Base-by-base conservation (phyloP, 1,140 invertebrate species). In the Pogonognathellus flavescens region DNA sequence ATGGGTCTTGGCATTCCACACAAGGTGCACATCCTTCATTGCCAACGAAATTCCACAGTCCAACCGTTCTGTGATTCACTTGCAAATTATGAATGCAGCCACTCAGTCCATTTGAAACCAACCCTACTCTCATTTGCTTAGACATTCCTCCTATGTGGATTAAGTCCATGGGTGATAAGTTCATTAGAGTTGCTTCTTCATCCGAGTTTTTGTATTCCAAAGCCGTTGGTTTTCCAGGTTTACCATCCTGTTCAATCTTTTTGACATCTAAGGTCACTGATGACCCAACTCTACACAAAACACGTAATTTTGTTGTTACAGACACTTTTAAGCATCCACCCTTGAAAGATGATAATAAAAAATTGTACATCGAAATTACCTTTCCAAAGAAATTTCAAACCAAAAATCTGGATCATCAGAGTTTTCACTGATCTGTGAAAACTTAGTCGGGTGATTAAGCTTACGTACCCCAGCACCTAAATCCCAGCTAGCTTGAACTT, bases 41-140 rank as follows among this genome's bases (percentile, higher is more conserved):
- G 53, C 93, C 92, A 50, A 92, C 91, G 89, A 97, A 98, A 91
- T 98, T 96, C 96, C 96, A 98, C 0, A 98, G 91, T 0, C 97
- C 97, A 66, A 98, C 91, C 0, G 93, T 93, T 50, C 93, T 92
- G 7, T 94, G 94, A 90, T 98, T 95, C 0, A 97, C 91, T 85
- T 92, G 92, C 0, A 97, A 91, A 86, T 95, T 93, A 90, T 97
- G 93, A 8, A 98, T 91, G 84, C 96, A 97, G 0, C 95, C 96
- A 22, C 89, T 88, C 88, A 93, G 91, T 10, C 89, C 90, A 57
- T 89, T 87, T 1, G 90, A 86, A 50, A 89, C 89, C 10, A 92
- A 80, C 31, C 89, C 89, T 25, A 81, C 25, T 53, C 88, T 82
- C 53, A 53, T 84, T 72, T 84, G 59, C 41, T 85, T 86, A 1